Conservation (phyloP, 2,888 invertebrate species). For the Listrodromus nycthemerus region DNA sequence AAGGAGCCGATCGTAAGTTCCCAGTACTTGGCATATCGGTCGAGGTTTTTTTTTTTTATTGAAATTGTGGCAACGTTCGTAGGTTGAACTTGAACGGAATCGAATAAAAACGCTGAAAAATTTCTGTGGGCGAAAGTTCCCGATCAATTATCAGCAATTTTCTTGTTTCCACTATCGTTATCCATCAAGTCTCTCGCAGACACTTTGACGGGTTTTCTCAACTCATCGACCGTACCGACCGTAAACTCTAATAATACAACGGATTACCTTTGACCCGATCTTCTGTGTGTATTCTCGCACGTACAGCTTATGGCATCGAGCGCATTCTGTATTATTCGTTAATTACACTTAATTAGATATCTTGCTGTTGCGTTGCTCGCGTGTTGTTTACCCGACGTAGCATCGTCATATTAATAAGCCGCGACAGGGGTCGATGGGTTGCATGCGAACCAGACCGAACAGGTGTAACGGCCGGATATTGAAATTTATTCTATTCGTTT, state of each 20-base stretch:
- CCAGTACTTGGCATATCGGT: not conserved
- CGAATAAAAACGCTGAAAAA: not conserved
- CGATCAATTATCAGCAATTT: conserved; percentile 14
- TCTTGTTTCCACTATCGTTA: not conserved
- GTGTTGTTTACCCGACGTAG: conserved; percentile 38
- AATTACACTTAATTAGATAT: conserved; percentile 49
- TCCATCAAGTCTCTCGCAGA: not conserved
- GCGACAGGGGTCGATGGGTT: conserved; percentile 33
- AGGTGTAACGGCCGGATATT: conserved; percentile 20
- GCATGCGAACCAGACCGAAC: conserved; percentile 17
- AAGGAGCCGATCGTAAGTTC: not conserved
- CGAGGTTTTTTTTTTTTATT: not conserved
- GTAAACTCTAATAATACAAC: conserved; percentile 35
- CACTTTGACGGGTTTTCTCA: not conserved
- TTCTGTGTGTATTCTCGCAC: not conserved
- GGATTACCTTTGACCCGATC: conserved; percentile 35
- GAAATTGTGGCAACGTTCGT: not conserved
- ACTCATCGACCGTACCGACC: not conserved
- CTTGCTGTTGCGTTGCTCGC: conserved; percentile 10
- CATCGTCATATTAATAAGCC: conserved; percentile 18
- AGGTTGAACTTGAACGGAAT: not conserved
- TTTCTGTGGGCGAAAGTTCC: not conserved
- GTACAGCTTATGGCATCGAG: conserved; percentile 21
- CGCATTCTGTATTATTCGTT: conserved; percentile 27
- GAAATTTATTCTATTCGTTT: not conserved